Conservation (phyloP, 2,888 invertebrate genomes). For the Ommatoiulus sabulosus region DNA sequence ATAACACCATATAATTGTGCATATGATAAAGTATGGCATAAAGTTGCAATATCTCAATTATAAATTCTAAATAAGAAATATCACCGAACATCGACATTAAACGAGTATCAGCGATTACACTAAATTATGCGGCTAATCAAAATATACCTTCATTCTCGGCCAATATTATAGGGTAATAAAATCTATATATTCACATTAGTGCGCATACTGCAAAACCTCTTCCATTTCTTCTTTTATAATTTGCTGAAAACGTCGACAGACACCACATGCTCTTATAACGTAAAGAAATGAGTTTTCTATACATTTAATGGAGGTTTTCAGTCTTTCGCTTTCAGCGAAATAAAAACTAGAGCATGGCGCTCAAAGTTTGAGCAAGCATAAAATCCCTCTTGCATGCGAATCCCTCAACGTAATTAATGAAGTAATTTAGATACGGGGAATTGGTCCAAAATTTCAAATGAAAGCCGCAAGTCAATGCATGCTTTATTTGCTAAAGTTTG, state of each 20-base stretch:
- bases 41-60: no score
- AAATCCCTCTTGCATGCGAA: slow-evolving; percentile 32
- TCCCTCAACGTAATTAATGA: slow-evolving; percentile 51
- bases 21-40: no score
- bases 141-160: no score
- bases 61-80: no score
- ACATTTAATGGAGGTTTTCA: background rate
- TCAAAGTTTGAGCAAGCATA: slow-evolving; percentile 6
- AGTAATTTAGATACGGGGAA: slow-evolving; percentile 49
- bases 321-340: background rate
- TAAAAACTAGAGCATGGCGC: background rate
- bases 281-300: background rate
- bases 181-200: no score
- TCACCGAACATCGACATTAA: no score
- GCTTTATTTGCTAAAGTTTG: slow-evolving; percentile 51
- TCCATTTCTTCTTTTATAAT: background rate
- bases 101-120: no score
- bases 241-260: no score
- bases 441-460: slow-evolving; percentile 49
- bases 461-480: slow-evolving; percentile 49
- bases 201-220: no score
- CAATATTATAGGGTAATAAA: no score
- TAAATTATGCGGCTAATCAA: no score
- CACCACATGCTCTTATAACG: background rate
- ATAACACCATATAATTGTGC: no score